Evolutionary conservation across 2,113 vertebrate genomes (phyloP).

Genomic region (Uropsilus gracilis): DNA sequence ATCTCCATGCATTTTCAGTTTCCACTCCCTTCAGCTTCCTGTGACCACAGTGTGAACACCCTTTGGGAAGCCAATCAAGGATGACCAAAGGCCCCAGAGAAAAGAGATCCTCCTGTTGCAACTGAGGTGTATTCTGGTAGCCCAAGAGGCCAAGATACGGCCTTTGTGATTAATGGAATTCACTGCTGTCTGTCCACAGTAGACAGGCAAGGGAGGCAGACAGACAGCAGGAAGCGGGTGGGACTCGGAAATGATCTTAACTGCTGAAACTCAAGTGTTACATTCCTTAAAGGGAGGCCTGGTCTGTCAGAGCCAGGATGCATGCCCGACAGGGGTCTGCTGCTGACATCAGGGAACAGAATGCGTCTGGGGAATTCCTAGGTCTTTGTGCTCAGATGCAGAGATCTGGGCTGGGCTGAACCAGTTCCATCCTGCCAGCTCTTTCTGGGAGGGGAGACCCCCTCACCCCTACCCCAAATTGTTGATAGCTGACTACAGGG

Average conservation of each 20-base stretch:
- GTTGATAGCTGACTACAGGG: neutral
- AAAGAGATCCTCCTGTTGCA: neutral
- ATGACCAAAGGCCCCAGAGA: neutral
- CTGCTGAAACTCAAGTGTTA: constrained; percentile 18
- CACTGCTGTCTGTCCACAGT: neutral
- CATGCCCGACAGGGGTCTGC: neutral
- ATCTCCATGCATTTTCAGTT: neutral
- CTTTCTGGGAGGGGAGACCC: no score
- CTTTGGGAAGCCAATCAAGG: neutral
- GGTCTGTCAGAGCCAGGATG: neutral
- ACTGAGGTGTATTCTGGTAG: no score
- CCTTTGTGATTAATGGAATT: neutral
- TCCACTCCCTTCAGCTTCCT: neutral
- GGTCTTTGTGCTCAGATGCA: neutral
- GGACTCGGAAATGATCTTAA: neutral
- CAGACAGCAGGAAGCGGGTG: neutral
- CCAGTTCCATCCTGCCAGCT: neutral
- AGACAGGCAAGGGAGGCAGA: neutral
- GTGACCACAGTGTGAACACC: neutral
- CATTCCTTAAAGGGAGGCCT: neutral
- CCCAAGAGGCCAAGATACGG: neutral
- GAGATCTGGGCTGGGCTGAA: neutral
- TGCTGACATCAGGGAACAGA: neutral
- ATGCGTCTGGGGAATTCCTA: constrained; percentile 31
- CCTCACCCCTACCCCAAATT: neutral